Conservation (phyloP, 2,888 invertebrate genomes). For the Eugnorisma glareosa region DNA sequence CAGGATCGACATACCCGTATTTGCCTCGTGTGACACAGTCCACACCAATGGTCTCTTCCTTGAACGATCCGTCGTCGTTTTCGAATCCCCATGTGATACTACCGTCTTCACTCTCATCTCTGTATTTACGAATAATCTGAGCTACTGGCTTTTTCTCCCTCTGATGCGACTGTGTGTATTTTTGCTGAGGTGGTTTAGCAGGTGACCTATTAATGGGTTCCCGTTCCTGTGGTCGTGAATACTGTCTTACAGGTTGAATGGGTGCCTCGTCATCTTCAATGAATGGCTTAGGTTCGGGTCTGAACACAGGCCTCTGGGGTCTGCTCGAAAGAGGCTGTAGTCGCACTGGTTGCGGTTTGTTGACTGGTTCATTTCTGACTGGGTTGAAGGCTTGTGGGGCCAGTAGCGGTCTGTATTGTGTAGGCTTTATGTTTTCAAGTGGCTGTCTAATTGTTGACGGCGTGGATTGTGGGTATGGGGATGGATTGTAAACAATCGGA, state of each 20-base stretch:
- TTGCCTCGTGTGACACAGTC: conserved; percentile 95
- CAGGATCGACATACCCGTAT: conserved; percentile 96
- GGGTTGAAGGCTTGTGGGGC: conserved; percentile 84
- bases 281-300: conserved; percentile 87
- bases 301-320: conserved; percentile 89
- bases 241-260: conserved; percentile 87
- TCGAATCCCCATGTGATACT: conserved; percentile 97
- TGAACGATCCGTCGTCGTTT: conserved; percentile 96
- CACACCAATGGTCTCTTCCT: conserved; percentile 95
- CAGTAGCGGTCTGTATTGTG: conserved; percentile 85
- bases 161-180: conserved; percentile 82
- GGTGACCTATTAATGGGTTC: conserved; percentile 82
- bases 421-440: conserved; percentile 85
- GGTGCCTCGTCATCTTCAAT: conserved; percentile 85
- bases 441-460: conserved; percentile 75
- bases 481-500: conserved; percentile 84
- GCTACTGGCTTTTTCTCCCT: conserved; percentile 93
- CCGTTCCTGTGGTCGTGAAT: conserved; percentile 86
- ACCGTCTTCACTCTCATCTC: conserved; percentile 95
- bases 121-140: conserved; percentile 93
- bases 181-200: conserved; percentile 84
- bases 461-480: conserved; percentile 85
- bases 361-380: conserved; percentile 81
- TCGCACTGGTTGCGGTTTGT: conserved; percentile 85
- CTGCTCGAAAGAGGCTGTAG: conserved; percentile 87